phyloP scores from a whole-genome alignment of 2,797 vertebrate species.

The Pitangus sulphuratus region DNA sequence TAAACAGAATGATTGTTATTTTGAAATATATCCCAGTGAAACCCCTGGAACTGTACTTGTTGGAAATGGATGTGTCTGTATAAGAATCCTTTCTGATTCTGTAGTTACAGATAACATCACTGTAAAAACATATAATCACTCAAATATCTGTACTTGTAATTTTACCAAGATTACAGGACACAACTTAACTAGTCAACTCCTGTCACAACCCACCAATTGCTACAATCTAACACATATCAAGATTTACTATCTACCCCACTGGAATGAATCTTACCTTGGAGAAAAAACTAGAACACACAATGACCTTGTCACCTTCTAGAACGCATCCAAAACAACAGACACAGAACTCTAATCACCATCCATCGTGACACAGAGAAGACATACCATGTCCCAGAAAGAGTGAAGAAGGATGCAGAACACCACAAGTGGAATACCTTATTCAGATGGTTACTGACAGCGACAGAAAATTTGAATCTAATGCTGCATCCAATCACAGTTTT shows the following conservation, averaged over 20 bases:
- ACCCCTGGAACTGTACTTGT: neutral
- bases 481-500: neutral
- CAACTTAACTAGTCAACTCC: neutral
- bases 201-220: neutral
- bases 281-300: neutral
- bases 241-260: neutral
- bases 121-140: neutral
- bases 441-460: neutral
- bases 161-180: neutral
- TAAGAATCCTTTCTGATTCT: neutral
- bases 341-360: neutral
- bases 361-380: neutral
- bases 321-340: neutral
- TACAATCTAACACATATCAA: neutral
- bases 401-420: neutral
- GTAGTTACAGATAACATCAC: neutral
- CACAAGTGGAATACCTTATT: neutral
- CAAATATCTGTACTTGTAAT: neutral
- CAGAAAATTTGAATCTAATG: neutral
- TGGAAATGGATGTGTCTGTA: neutral
- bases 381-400: neutral
- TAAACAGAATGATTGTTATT: neutral
- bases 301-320: neutral
- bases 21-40: neutral
- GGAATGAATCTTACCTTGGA: neutral